phyloP scores from a whole-genome alignment of 2,797 vertebrate genomes.

The Alauda arvensis region DNA sequence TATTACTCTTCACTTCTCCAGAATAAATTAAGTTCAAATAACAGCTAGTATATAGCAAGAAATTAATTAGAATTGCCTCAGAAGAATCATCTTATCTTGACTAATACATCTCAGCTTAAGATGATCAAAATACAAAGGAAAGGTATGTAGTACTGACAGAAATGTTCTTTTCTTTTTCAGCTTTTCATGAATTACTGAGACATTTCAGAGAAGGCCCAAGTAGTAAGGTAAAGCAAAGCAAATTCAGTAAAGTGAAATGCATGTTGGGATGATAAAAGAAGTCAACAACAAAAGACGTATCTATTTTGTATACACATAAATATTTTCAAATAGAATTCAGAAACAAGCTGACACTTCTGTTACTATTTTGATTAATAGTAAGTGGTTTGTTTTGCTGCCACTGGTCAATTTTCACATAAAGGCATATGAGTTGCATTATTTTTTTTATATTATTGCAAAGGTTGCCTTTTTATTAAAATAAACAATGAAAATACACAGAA shows the following conservation, averaged over 20 bases:
- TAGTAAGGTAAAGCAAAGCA: not conserved
- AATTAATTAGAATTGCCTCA: not conserved
- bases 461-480: constrained; percentile 7
- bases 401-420: not conserved
- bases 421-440: not conserved
- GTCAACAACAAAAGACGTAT: not conserved
- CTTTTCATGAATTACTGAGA: not conserved
- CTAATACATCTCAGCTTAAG: not conserved
- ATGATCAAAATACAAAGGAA: not conserved
- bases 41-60: not conserved
- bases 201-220: not conserved
- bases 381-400: not conserved
- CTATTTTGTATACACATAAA: not conserved
- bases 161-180: not conserved
- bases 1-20: not conserved
- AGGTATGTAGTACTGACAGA: not conserved
- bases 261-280: not conserved
- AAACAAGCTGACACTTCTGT: not conserved
- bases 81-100: not conserved
- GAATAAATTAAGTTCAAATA: not conserved
- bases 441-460: not conserved
- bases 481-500: not conserved
- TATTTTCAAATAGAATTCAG: not conserved
- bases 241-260: not conserved
- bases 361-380: not conserved